Conservation (phyloP, 2,797 vertebrate species). For the Pantherophis alleghaniensis region DNA sequence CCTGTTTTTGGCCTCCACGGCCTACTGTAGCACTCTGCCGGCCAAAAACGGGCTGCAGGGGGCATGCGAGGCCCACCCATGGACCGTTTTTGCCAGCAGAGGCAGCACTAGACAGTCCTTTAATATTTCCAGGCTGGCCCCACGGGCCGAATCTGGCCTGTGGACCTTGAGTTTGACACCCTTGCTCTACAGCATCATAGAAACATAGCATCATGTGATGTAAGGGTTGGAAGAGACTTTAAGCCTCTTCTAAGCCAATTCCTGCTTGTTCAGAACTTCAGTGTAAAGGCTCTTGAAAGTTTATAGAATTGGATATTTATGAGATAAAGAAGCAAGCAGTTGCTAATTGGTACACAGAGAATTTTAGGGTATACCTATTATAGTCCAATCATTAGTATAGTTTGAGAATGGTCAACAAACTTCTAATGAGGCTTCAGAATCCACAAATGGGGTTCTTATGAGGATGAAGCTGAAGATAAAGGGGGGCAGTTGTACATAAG, state of each 20-base stretch:
- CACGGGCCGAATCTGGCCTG: too few species aligned
- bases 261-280: neutral
- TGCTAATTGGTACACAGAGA: neutral
- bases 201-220: neutral
- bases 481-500: neutral
- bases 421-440: neutral
- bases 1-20: too few species aligned
- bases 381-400: neutral
- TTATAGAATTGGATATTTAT: neutral
- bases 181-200: neutral
- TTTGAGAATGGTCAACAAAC: neutral
- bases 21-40: too few species aligned
- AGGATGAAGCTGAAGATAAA: too few species aligned
- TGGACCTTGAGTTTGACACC: too few species aligned
- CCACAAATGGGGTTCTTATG: neutral
- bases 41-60: too few species aligned
- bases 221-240: neutral
- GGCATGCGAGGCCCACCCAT: too few species aligned
- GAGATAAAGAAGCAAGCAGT: too few species aligned
- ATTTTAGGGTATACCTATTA: neutral
- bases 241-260: neutral
- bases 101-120: too few species aligned
- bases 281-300: neutral
- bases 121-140: too few species aligned
- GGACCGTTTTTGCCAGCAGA: too few species aligned